Evolutionary conservation across 37 sponge, comb jelly and placozoan genomes (phyloP), one percentile per base, ranked within the genome.

Genomic region (Spongia lamella): DNA sequence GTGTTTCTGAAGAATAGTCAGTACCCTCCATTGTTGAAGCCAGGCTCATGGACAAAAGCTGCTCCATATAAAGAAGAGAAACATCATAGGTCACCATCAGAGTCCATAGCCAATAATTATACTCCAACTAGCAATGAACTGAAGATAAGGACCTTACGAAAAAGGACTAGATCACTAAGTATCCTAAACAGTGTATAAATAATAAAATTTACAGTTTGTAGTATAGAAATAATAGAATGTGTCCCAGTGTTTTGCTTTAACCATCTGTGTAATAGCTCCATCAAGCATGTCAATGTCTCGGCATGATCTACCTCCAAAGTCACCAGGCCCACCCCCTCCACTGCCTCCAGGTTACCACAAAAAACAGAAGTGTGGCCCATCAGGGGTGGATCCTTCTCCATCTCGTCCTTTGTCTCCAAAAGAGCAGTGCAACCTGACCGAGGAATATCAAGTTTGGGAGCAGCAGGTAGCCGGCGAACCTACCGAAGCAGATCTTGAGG

Each of bases 31-130:
- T 62, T 96, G 26, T 63, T 96, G 78, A 89, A 88, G 71, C 58
- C 56, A 13, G 55, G 38, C 17, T 96, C 96, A 0, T 96, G 96
- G 96, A 96, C 93, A 0, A 68, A 64, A 27, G 94, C 96, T 38
- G 93, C 96, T 31, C 96, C 96, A 0, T 89, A 61, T 76, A 96
- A 96, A 63, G 96, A 96, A 55, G 88, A 92, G 73, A 86, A 53
- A 66, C 74, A 79, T 36, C 86, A 88, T 63, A 77, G 96, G n/a
- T 63, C 88, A 2, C 96, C 96, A 0, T 88, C 90, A 43, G 93
- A 96, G 70, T 92, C 90, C 64, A 96, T 96, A 61, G 96, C 88
- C 15, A 96, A 96, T 78, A 92, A 92, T 68, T 96, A 75, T 72
- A 82, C 96, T 21, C 96, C 96, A 26, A 57, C 82, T 17, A 87